Conservation (phyloP, 2,797 vertebrate genomes). For the Thripadectes ignobilis region DNA sequence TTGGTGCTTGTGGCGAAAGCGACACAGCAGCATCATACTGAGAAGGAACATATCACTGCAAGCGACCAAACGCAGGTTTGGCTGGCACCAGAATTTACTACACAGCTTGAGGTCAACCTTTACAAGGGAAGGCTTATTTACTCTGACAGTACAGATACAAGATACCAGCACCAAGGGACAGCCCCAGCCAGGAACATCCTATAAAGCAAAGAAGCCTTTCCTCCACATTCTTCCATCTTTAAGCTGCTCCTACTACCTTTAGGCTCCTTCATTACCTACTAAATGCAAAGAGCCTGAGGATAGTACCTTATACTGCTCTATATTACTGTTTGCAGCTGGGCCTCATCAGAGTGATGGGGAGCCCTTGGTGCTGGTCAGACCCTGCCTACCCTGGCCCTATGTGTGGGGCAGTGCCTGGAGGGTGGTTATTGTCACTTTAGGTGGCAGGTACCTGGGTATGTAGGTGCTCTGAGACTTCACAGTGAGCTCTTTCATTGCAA, state of each 20-base stretch:
- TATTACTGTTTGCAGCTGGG: not conserved
- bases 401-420: not conserved
- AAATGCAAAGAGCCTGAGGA: not conserved
- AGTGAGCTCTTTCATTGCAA: fast-evolving
- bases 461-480: not conserved
- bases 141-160: not conserved
- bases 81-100: not conserved
- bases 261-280: not conserved
- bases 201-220: not conserved
- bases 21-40: not conserved
- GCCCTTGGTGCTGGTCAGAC: not conserved
- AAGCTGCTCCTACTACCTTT: not conserved
- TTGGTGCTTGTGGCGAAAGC: not conserved
- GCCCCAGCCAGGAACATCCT: not conserved
- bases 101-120: not conserved
- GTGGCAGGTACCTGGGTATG: not conserved
- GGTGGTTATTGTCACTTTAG: not conserved
- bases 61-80: not conserved
- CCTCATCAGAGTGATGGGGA: not conserved
- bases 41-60: fast-evolving
- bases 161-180: not conserved
- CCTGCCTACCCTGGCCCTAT: fast-evolving
- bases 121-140: not conserved
- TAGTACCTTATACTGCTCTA: not conserved
- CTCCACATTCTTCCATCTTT: fast-evolving